These are phyloP conservation scores for Ifrita kowaldi DNA, from an alignment of 2,113 vertebrate species.

Conservation along the genomic window DNA sequence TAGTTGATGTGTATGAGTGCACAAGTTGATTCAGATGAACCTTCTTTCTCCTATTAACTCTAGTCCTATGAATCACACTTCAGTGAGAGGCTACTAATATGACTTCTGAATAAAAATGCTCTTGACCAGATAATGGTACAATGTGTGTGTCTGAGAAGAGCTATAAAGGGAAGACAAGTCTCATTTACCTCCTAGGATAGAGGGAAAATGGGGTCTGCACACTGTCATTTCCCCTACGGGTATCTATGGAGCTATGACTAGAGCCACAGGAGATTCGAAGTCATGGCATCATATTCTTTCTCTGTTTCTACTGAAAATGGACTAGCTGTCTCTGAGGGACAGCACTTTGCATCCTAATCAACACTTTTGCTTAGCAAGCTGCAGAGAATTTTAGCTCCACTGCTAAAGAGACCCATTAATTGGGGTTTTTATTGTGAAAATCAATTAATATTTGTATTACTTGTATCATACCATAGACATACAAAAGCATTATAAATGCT, in stretches of 20 bases:
- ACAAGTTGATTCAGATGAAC: not conserved
- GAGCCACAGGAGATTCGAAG: not conserved
- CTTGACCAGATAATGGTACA: not conserved
- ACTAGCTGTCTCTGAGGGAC: not conserved
- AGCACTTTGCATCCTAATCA: not conserved
- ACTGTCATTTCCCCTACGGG: not conserved
- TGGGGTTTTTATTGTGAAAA: not conserved
- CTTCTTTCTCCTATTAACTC: not conserved
- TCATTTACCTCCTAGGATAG: not conserved
- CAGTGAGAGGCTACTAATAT: not conserved
- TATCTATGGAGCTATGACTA: not conserved
- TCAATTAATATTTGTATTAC: not conserved
- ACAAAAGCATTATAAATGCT: not conserved
- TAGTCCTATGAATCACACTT: not conserved
- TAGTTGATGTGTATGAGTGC: not conserved
- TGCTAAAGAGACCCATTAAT: not conserved
- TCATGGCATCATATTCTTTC: not conserved
- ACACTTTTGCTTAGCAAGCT: not conserved
- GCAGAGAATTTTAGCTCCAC: not conserved
- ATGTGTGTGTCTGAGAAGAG: not conserved
- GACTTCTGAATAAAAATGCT: not conserved
- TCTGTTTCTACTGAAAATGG: not conserved
- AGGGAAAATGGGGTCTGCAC: not conserved
- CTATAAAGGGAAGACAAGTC: not conserved
- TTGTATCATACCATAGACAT: not conserved